phyloP scores from a whole-genome alignment of 30 jellyfish, hydroid and myxozoan species.

The Chrysaora quinquecirrha region DNA sequence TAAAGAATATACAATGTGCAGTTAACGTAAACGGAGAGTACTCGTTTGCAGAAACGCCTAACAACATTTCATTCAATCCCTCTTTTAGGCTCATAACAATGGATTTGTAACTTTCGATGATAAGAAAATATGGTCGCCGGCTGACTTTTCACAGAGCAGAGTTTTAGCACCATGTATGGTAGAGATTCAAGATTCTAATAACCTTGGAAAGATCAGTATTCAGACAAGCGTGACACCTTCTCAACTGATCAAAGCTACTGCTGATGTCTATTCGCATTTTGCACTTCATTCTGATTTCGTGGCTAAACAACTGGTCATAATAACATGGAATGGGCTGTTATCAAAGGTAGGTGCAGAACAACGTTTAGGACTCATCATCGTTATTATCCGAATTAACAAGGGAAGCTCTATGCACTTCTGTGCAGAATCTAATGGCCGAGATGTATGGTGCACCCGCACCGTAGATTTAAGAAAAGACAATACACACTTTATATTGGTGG shows the following conservation, averaged over 20 bases:
- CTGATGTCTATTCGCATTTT: slow-evolving; percentile 50
- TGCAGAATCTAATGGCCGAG: too few relatives aligned
- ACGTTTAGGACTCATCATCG: too few relatives aligned
- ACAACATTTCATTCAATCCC: too few relatives aligned
- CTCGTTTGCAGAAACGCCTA: too few relatives aligned
- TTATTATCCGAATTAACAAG: too few relatives aligned
- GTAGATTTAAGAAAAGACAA: too few relatives aligned
- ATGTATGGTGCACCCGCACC: too few relatives aligned
- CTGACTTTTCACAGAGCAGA: slow-evolving; percentile 37
- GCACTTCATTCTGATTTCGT: slow-evolving; percentile 38
- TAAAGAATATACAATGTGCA: too few relatives aligned
- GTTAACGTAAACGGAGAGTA: too few relatives aligned
- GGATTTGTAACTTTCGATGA: slow-evolving; percentile 63
- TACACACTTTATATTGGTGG: too few relatives aligned
- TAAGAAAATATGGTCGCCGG: slow-evolving; percentile 52
- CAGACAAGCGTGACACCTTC: slow-evolving; percentile 10
- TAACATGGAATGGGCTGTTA: slow-evolving; percentile 62
- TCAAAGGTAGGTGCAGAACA: slow-evolving; percentile 35
- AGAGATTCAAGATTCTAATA: slow-evolving; percentile 46
- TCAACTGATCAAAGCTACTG: slow-evolving; percentile 45
- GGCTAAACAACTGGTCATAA: slow-evolving; percentile 51
- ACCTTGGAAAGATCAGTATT: slow-evolving; percentile 42
- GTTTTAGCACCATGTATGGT: slow-evolving; percentile 76
- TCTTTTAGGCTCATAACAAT: slow-evolving; percentile 57
- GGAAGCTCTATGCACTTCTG: too few relatives aligned